Conservation (phyloP, 2,797 vertebrate species). For the Sorex maritimensis region DNA sequence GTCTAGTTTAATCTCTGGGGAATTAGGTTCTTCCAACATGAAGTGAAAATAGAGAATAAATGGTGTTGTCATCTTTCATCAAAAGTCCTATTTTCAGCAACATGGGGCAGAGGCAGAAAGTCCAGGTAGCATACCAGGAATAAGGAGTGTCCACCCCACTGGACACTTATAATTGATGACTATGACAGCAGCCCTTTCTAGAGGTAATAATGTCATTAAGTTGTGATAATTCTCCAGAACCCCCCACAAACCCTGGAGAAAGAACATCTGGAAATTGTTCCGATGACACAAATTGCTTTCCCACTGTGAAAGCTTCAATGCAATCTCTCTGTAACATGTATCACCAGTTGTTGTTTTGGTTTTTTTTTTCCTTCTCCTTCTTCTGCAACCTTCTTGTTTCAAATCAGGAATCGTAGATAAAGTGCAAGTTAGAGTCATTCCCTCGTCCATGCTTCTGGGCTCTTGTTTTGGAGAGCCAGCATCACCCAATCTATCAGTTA, state of each 20-base stretch:
- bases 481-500: constrained; percentile 81
- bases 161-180: constrained; percentile 66
- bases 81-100: constrained; percentile 66
- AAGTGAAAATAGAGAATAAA: constrained; percentile 62
- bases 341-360: constrained; percentile 65
- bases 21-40: constrained; percentile 61
- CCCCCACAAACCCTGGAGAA: constrained; percentile 54
- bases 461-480: constrained; percentile 76
- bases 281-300: constrained; percentile 82
- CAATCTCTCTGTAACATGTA: constrained; percentile 72
- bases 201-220: constrained; percentile 74
- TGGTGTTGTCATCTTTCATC: constrained; percentile 23
- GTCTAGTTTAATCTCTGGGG: constrained; percentile 27
- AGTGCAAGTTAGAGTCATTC: constrained; percentile 90
- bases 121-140: constrained; percentile 37
- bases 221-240: constrained; percentile 79
- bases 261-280: constrained; percentile 81
- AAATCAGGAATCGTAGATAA: constrained; percentile 86
- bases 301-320: constrained; percentile 70
- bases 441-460: constrained; percentile 77
- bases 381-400: constrained; percentile 82
- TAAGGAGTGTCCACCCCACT: constrained; percentile 41
- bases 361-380: constrained; percentile 62
- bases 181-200: constrained; percentile 75
- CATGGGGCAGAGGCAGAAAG: constrained; percentile 57